Evolutionary conservation across 2,113 vertebrate species (phyloP).

Genomic region (Megaptera novaeangliae): DNA sequence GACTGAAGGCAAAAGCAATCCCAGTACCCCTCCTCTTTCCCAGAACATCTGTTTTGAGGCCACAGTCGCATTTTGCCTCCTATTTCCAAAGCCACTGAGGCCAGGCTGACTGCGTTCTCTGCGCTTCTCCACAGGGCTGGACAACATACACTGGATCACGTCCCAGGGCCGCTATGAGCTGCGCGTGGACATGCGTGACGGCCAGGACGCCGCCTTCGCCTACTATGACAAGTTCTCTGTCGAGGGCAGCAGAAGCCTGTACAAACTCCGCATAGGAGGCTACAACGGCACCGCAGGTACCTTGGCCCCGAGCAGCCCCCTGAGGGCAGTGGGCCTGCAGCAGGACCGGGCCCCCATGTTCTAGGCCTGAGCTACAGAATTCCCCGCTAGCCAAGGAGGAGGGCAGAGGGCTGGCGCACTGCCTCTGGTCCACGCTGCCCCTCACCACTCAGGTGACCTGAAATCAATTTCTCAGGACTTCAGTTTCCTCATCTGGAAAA

Average conservation of each 20-base stretch:
- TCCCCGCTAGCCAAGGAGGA: background rate
- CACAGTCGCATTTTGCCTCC: background rate
- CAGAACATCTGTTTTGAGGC: background rate
- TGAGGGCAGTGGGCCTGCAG: background rate
- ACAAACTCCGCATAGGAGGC: conserved; percentile 93
- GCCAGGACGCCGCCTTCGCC: conserved; percentile 90
- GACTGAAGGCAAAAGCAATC: too few relatives aligned
- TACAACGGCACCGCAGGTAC: conserved; percentile 97
- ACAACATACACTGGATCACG: conserved; percentile 94
- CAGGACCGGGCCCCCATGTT: accelerated
- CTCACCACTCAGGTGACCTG: background rate
- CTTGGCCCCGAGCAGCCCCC: background rate
- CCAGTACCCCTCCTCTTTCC: background rate
- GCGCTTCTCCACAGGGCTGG: conserved; percentile 85
- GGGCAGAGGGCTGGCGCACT: accelerated
- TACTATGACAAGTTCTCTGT: conserved; percentile 94
- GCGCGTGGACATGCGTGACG: conserved; percentile 94
- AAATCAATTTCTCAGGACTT: background rate
- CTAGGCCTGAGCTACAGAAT: background rate
- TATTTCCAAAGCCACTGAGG: background rate
- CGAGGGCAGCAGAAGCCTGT: conserved; percentile 89
- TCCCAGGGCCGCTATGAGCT: conserved; percentile 94
- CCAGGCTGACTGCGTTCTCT: background rate
- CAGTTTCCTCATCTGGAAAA: conserved; percentile 4
- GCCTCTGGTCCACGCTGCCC: background rate